A percentile compares a stretch with the other conserved stretches of the same genome.
These are phyloP conservation scores for Chironomus tepperi DNA, from an alignment of 1,140 invertebrate genomes.

Conservation along the genomic window DNA sequence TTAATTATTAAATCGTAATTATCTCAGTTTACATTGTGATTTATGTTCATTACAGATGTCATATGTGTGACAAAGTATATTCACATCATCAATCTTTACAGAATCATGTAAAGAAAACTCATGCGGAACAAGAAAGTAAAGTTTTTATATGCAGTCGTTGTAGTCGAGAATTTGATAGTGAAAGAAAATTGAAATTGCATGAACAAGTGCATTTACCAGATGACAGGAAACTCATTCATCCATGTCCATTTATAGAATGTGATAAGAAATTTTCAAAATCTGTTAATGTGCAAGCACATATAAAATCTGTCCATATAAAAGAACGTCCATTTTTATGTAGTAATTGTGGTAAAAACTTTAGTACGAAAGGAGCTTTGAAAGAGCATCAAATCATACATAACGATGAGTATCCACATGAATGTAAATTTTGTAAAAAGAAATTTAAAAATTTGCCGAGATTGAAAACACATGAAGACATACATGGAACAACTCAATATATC, in stretches of 20 bases:
- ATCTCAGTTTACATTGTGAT: neutral
- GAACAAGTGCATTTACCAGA: conserved; percentile 39
- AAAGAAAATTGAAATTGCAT: conserved; percentile 31
- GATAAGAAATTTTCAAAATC: conserved; percentile 35
- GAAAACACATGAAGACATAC: conserved; percentile 39
- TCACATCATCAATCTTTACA: conserved; percentile 11
- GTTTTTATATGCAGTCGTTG: neutral
- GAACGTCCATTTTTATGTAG: conserved; percentile 42
- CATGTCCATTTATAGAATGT: conserved; percentile 35
- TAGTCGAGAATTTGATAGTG: neutral
- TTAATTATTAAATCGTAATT: neutral
- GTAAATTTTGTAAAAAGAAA: conserved; percentile 39
- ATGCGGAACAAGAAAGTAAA: neutral
- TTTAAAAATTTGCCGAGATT: conserved; percentile 38
- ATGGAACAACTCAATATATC: conserved; percentile 39
- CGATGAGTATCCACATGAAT: conserved; percentile 42
- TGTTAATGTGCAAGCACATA: conserved; percentile 37
- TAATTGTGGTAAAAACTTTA: conserved; percentile 40
- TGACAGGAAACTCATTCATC: conserved; percentile 37
- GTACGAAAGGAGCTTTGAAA: conserved; percentile 40
- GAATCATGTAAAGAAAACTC: neutral
- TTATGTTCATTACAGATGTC: neutral
- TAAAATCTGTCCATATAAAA: conserved; percentile 41
- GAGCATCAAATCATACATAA: conserved; percentile 44
- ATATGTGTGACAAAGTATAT: neutral